Base-by-base conservation (phyloP, 1,140 invertebrate species). In the Lasioglossum baleicum region DNA sequence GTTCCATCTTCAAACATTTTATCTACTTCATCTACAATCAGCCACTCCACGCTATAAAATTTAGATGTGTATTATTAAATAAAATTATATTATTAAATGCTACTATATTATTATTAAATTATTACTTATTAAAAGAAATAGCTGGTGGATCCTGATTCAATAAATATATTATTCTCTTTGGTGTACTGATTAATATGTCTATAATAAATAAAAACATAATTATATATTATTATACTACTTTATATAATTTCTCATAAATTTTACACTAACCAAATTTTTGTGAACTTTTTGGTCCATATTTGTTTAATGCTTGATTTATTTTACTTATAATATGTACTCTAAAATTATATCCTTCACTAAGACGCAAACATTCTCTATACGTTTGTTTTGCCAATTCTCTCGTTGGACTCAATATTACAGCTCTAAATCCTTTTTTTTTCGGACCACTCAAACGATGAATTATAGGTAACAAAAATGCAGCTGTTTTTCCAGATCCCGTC, bases 121-220 rank as follows among this genome's bases (percentile, higher is more conserved):
- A 3, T 94, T 95, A 97, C 97, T 95, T 96, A 51, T 94, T 94
- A 56, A 98, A 93, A 67, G 93, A 95, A 64, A 98, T 94, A 1
- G 95, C 93, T 35, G 96, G 95, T 65, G 96, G 95, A 69, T 98
- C 96, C 90, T 97, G 96, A 89, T 97, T 96, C 51, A 99, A 91
- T 66, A 99, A 91, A 92, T 95, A 98, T 81, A 99, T 95, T 15
- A 99, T 93, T 87, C 98, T 95, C 90, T 99, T 98, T n/a, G 99
- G 99, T 11, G 99, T 99, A 61, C 98, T 98, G 48, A 99, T 96
- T 8, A 99, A 93, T 88, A 99, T 97, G 95, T 99, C 98, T 96
- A 90, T 71, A 95, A 81, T 66, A n/a, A n/a, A n/a, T n/a, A n/a
- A n/a, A n/a, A n/a, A n/a, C n/a, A n/a, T n/a, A n/a, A n/a, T n/a